Evolutionary conservation across 2,113 vertebrate genomes (phyloP).

Genomic region (Coptodon rendalli): DNA sequence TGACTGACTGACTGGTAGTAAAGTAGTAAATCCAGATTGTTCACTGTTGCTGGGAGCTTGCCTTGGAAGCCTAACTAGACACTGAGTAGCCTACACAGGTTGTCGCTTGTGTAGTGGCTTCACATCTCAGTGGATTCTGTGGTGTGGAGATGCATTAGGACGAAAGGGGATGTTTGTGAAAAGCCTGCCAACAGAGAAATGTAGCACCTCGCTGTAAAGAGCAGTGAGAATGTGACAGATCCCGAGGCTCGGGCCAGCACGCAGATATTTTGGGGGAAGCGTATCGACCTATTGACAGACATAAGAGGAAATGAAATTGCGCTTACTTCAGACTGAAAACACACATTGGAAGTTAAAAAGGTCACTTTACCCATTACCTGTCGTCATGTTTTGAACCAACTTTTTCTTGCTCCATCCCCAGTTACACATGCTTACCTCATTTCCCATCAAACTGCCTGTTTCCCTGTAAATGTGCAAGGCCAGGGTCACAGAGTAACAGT

Average conservation of each 20-base stretch:
- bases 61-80: background rate
- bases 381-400: background rate
- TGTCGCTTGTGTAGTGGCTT: background rate
- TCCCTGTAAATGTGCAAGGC: background rate
- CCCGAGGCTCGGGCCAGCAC: background rate
- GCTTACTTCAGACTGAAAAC: background rate
- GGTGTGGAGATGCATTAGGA: background rate
- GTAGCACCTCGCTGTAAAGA: constrained; percentile 18
- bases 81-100: background rate
- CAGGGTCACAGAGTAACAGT: background rate
- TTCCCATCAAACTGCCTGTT: background rate
- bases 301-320: background rate
- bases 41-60: background rate
- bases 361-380: background rate
- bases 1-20: background rate
- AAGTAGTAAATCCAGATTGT: background rate
- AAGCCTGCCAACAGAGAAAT: constrained; percentile 19
- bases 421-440: background rate
- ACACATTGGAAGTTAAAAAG: background rate
- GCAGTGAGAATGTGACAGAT: constrained; percentile 9
- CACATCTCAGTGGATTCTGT: background rate
- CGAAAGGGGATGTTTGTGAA: background rate
- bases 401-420: background rate
- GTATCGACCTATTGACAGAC: background rate
- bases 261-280: background rate